phyloP scores from a whole-genome alignment of 1,140 invertebrate species.

The Bombus soroeensis region DNA sequence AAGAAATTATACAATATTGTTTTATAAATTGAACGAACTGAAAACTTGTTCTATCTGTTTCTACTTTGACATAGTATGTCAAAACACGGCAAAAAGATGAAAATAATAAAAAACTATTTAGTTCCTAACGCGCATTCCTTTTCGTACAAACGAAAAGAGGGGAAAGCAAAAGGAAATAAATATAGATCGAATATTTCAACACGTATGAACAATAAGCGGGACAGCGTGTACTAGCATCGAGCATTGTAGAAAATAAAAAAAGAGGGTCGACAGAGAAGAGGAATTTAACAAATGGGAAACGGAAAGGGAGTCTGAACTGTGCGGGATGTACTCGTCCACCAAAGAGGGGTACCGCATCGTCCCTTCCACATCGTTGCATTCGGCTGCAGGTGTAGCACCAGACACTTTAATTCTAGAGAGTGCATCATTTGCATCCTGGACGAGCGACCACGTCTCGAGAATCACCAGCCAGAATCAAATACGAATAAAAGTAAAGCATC shows the following conservation, averaged over 20 bases:
- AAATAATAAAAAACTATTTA: too few species aligned
- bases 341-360: conserved; percentile 46
- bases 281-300: conserved; percentile 48
- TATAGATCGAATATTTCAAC: not conserved
- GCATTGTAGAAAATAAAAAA: not conserved
- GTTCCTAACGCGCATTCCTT: not conserved
- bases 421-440: conserved; percentile 80
- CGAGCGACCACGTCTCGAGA: conserved; percentile 46
- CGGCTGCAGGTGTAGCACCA: conserved; percentile 63
- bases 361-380: conserved; percentile 55
- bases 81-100: too few species aligned
- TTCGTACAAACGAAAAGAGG: too few species aligned
- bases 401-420: conserved; percentile 80
- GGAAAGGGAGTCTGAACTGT: conserved; percentile 31
- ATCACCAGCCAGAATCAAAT: conserved; percentile 53
- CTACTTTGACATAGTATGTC: too few species aligned
- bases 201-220: not conserved
- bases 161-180: not conserved
- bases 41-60: too few species aligned
- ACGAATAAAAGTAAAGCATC: conserved; percentile 40
- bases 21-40: too few species aligned
- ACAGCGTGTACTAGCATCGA: not conserved
- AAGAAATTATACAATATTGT: too few species aligned
- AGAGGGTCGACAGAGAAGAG: not conserved
- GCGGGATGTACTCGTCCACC: conserved; percentile 30